phyloP scores from a whole-genome alignment of 1,140 invertebrate genomes.

The Andrena cerasifolii region DNA sequence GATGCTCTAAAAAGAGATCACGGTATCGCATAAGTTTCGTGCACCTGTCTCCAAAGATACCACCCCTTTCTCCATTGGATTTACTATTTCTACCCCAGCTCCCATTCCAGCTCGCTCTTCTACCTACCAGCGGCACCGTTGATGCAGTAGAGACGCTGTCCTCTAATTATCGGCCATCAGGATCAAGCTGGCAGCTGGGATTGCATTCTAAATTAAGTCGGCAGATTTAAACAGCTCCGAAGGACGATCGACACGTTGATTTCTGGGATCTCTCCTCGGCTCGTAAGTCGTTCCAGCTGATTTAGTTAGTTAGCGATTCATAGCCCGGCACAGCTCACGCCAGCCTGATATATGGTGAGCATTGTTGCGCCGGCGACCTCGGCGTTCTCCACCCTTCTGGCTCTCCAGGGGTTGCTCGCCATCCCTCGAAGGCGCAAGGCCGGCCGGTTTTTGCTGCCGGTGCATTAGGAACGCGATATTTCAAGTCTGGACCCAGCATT shows the following conservation, averaged over 20 bases:
- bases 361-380: conserved; percentile 58
- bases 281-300: conserved; percentile 5
- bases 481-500: conserved; percentile 58
- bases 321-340: not conserved
- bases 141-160: not conserved
- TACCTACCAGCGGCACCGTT: too few relatives aligned
- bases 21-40: not conserved
- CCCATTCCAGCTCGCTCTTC: not conserved
- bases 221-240: not conserved
- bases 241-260: conserved; percentile 5
- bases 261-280: not conserved
- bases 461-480: conserved; percentile 70
- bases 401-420: conserved; percentile 12
- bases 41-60: not conserved
- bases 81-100: too few relatives aligned
- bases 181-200: not conserved
- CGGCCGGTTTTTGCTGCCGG: conserved; percentile 62
- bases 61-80: not conserved
- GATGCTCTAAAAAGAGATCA: not conserved
- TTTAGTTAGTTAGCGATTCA: conserved; percentile 50
- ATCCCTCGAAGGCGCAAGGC: conserved; percentile 34
- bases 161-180: not conserved
- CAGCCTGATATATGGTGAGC: conserved; percentile 55
- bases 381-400: conserved; percentile 23
- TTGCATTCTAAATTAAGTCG: not conserved